A percentile compares a stretch with the other conserved stretches of the same genome.
These are phyloP conservation scores for Anoplophora glabripennis DNA, from an alignment of 1,140 invertebrate species.

Conservation along the genomic window DNA sequence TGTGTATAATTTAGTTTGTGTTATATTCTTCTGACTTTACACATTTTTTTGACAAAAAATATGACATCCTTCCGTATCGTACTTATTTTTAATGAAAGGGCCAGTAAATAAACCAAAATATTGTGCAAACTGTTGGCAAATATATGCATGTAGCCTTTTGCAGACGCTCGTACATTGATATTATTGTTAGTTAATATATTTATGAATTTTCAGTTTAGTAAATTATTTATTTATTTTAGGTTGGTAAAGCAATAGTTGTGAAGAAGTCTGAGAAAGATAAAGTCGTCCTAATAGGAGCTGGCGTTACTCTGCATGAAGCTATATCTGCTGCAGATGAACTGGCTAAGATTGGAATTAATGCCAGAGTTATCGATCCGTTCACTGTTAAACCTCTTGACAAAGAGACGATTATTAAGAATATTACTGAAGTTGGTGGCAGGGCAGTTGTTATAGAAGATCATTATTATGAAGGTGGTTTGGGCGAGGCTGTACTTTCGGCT, in stretches of 20 bases:
- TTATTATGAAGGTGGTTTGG: conserved; percentile 92
- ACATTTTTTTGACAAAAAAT: too few relatives aligned
- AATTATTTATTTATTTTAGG: conserved; percentile 41
- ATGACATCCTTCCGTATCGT: too few relatives aligned
- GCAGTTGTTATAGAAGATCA: conserved; percentile 97
- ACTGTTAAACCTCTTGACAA: conserved; percentile 94
- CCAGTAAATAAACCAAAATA: too few relatives aligned
- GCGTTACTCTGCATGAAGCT: conserved; percentile 90
- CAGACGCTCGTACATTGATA: background rate
- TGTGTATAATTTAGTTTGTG: too few relatives aligned
- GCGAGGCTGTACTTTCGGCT: conserved; percentile 88
- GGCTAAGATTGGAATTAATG: conserved; percentile 63
- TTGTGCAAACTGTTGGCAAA: too few relatives aligned
- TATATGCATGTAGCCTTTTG: background rate
- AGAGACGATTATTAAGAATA: conserved; percentile 72
- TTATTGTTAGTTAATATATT: background rate
- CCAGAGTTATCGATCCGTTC: conserved; percentile 89
- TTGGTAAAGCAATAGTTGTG: conserved; percentile 81
- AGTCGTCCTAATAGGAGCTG: conserved; percentile 85
- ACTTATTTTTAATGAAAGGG: too few relatives aligned
- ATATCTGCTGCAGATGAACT: conserved; percentile 80
- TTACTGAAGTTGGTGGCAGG: conserved; percentile 74
- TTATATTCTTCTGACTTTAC: too few relatives aligned
- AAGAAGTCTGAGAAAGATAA: conserved; percentile 70
- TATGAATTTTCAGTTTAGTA: background rate